phyloP scores from a whole-genome alignment of 2,888 invertebrate genomes.

The Sesia apiformis region DNA sequence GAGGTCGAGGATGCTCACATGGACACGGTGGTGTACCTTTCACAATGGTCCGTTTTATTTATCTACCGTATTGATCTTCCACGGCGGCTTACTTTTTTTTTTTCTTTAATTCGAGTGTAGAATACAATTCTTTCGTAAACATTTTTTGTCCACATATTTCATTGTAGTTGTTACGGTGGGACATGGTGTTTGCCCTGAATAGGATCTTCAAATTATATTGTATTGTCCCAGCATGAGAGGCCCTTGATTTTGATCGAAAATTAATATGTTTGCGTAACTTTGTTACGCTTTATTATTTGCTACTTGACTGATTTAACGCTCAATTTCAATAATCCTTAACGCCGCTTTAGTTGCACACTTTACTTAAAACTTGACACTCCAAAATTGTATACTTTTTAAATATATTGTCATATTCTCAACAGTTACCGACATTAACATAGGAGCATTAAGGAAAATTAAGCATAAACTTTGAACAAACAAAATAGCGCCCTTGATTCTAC shows the following conservation, averaged over 20 bases:
- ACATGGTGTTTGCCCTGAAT: constrained; percentile 45
- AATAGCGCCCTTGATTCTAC: background rate
- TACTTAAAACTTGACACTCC: too few species aligned
- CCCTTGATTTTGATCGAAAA: constrained; percentile 11
- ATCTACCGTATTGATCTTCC: constrained; percentile 60
- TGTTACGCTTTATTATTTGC: constrained; percentile 20
- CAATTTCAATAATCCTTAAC: background rate
- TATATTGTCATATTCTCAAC: too few species aligned
- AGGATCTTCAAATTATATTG: constrained; percentile 44
- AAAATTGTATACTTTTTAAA: too few species aligned
- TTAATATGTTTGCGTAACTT: constrained; percentile 29
- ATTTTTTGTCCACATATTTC: constrained; percentile 63
- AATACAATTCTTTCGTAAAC: constrained; percentile 53
- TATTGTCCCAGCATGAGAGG: constrained; percentile 29
- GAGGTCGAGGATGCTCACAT: constrained; percentile 18
- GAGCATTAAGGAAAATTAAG: too few species aligned
- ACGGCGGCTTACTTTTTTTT: constrained; percentile 37
- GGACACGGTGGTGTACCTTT: constrained; percentile 26
- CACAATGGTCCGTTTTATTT: constrained; percentile 55
- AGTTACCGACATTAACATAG: too few species aligned
- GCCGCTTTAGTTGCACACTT: background rate
- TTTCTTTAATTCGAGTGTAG: constrained; percentile 29
- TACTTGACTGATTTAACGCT: constrained; percentile 18
- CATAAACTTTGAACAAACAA: background rate
- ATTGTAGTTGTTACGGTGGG: constrained; percentile 40